Evolutionary conservation across 2,888 invertebrate genomes (phyloP), one percentile per base, ranked within the genome.

Genomic region (Zootermopsis nevadensis): DNA sequence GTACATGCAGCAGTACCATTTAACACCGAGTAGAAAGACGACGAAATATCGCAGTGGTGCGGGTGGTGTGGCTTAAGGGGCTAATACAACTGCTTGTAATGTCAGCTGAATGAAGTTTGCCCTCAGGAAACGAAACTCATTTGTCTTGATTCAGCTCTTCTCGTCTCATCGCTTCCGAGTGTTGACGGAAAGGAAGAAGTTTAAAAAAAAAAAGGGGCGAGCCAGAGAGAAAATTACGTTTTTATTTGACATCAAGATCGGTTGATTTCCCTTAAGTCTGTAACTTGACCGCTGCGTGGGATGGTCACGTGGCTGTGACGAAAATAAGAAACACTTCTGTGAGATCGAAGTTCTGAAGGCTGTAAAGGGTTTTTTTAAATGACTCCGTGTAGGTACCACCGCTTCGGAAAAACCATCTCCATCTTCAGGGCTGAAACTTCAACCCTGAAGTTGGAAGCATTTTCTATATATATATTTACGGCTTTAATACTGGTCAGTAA

Each of bases 121-220:
- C 82, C 55, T 77, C 33, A 77, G 83, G 77, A 80, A 48, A 33
- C 38, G n/a, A 83, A 83, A 83, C 83, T 83, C 83, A 80, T 83
- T 83, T 83, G 83, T 83, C 83, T 83, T 83, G 80, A 83, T 83
- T 83, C 80, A 48, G 83, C 80, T 83, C 80, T 82, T 48, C 82
- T 84, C 84, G 8, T 38, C 80, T 22, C 48, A 24, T 48, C 24
- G 30, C 33, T 66, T 27, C 67, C 55, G 33, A 30, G 38, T 67
- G 38, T 80, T 27, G 42, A 80, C 24, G 60, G 60, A 27, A 27
- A 60, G 60, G n/a, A 60, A 60, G 60, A 60, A 60, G n/a, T 60
- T 10, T n/a, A 27, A n/a, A n/a, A n/a, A n/a, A n/a, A n/a, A n/a
- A n/a, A n/a, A n/a, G n/a, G 27, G 12, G 60, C 8, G 60, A 48